Evolutionary conservation across 2,797 vertebrate genomes (phyloP), one percentile per base, ranked within the genome.

Genomic region (Chromobotia macracanthus): DNA sequence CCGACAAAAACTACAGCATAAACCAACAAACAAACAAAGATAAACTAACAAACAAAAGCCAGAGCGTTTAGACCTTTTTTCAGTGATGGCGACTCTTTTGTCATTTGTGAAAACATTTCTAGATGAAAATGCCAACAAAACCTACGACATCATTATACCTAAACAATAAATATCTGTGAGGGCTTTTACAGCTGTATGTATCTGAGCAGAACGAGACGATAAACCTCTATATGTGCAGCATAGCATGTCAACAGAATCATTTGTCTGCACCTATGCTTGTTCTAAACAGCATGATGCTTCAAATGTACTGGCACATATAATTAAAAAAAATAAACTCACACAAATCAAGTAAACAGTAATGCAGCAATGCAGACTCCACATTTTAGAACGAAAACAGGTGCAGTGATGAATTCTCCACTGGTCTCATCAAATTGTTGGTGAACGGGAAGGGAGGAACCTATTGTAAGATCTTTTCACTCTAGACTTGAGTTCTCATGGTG

Each of bases 161-260:
- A 86, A 81, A 86, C 77, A 89, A 86, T 87, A 86, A 90, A 90
- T 83, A 83, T 76, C 65, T 67, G 66, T 55, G 77, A 87, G 84
- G 84, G 79, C 79, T 67, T 77, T 64, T 50, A 50, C 18, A 69
- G 50, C 72, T 83, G 72, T 44, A 74, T 85, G 83, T 69, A 84
- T 77, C 61, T 60, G 77, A 87, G 84, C 46, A 60, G 71, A 86
- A 86, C 81, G 71, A 76, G 81, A 82, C 80, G 68, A 81, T n/a
- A 79, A 80, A 81, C 67, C 72, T 76, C 60, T 70, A 48, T 69
- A 53, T 67, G 83, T 83, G 79, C 80, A 87, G 84, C 67, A 18
- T 79, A 23, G 71, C 41, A 75, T 84, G 79, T 38, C 74, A 77
- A 73, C 64, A 12, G 85, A 85, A 84, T 77, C 76, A 86, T 78